phyloP scores from a whole-genome alignment of 2,888 invertebrate species.

The Platycheirus albimanus region DNA sequence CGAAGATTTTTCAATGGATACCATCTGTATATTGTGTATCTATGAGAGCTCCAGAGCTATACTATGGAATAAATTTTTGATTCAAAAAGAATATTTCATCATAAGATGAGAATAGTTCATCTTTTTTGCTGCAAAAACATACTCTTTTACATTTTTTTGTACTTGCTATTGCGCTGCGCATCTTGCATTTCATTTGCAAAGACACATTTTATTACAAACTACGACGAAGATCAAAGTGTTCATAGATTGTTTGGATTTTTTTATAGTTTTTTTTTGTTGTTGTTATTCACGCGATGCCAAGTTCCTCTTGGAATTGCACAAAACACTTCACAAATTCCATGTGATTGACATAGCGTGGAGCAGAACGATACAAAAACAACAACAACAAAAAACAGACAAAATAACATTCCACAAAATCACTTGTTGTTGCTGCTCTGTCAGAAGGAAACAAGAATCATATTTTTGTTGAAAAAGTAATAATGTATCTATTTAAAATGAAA shows the following conservation, averaged over 20 bases:
- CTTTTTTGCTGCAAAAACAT: not conserved
- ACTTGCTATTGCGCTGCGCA: not conserved
- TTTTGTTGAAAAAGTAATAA: slow-evolving; percentile 11
- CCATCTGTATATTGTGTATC: not conserved
- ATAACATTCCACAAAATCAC: slow-evolving; percentile 13
- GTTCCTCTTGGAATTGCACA: slow-evolving; percentile 20
- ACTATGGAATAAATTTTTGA: not conserved
- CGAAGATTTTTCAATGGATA: slow-evolving; percentile 49
- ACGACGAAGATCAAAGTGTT: not conserved
- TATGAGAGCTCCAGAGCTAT: not conserved
- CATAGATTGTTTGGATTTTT: not conserved
- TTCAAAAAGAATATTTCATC: slow-evolving; percentile 26
- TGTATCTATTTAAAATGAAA: not conserved
- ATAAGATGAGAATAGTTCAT: slow-evolving; percentile 4
- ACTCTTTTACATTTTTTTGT: slow-evolving; percentile 12
- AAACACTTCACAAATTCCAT: slow-evolving; percentile 15
- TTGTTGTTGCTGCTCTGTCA: slow-evolving; percentile 3
- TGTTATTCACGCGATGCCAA: not conserved
- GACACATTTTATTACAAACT: not conserved
- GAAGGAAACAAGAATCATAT: slow-evolving; percentile 7
- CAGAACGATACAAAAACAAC: not conserved
- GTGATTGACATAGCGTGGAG: slow-evolving; percentile 4
- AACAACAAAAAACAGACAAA: not conserved
- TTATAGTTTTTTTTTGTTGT: not conserved
- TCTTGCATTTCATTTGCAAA: slow-evolving; percentile 12